Evolutionary conservation across 2,113 vertebrate species (phyloP), one percentile per base, ranked within the genome.

Genomic region (Centropus unirufus): DNA sequence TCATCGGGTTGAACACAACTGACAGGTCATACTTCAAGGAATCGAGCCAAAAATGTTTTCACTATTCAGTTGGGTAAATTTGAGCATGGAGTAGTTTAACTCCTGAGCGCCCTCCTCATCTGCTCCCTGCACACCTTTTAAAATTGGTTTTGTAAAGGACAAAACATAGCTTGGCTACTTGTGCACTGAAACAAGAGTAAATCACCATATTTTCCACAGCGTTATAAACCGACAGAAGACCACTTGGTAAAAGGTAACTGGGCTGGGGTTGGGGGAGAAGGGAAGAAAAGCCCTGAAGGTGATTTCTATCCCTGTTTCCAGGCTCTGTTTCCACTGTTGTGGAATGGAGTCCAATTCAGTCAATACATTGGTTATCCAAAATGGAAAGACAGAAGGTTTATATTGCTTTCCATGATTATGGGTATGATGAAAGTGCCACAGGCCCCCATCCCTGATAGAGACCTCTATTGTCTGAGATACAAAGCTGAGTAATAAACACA

Each of bases 21-120:
- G 83, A 86, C 93, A 96, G 96, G 92, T 96, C 91, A n/a, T 77
- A 90, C 92, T 97, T 97, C 3, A 5, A 93, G 91, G 96, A 97
- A 97, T 92, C 1, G 18, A 93, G 94, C 93, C 95, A 95, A 92
- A 91, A 91, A 89, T 67, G 29, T 95, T 89, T 93, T 91, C 39
- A 34, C 47, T 91, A 74, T 88, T 94, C 89, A 70, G 78, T 12
- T 86, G 85, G 68, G 51, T 64, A 83, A 94, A 83, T 67, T 42
- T 0, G 2, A 83, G 40, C 3, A 0, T 49, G 17, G 54, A 80
- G 46, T 44, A 66, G 46, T 88, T 94, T 93, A 86, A 96, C 76
- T 63, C 72, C 55, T 17, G 46, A 39, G 13, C 34, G 76, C 59
- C 76, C 32, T 88, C 42, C 46, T 95, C 49, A 30, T 54, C n/a